Evolutionary conservation across 37 sponge, comb jelly and placozoan species (phyloP), one percentile per base, ranked within the genome.

Genomic region (Dysidea cf. avara): DNA sequence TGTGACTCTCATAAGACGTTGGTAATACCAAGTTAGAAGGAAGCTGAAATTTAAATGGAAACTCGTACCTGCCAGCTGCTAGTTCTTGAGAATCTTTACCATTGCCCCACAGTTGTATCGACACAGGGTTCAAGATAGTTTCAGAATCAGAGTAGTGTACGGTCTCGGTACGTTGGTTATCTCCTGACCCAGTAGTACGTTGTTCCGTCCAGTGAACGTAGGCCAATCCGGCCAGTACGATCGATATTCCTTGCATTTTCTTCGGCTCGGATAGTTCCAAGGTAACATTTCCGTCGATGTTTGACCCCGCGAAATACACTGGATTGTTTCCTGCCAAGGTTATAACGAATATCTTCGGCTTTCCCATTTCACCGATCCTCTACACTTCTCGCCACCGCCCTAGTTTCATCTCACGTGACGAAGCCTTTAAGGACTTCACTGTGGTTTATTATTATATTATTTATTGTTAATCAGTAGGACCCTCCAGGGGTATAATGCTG

Each of bases 171-270:
- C 70, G 55, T 39, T 56, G 69, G 33, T 68, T 39, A 39, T 80
- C 57, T 9, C 81, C 76, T 16, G 71, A 22, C 17, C 79, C 79
- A 56, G 63, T 53, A 0, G 71, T 54, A 29, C 36, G 70, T 13
- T 53, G 29, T 50, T 86, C 87, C 24, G 87, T 61, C 90, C 90
- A 89, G 68, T 79, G 90, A 17, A 83, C 84, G 55, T 78, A 32
- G 11, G 74, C 81, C 7, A 14, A 14, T 25, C 91, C 91, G 3
- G 25, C 39, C 22, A 90, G 50, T 3, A 35, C n/a, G 61, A 85
- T 31, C 24, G 36, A 28, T 24, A 90, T 68, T 2, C 59, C 72
- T 4, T 84, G 78, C 31, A 56, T 56, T 2, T 52, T 74, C 67
- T 74, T 69, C 0, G 77, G 38, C 21, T 90, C 66, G 32, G 46